Evolutionary conservation across 2,113 vertebrate genomes (phyloP), one percentile per base, ranked within the genome.

Genomic region (Castor canadensis): DNA sequence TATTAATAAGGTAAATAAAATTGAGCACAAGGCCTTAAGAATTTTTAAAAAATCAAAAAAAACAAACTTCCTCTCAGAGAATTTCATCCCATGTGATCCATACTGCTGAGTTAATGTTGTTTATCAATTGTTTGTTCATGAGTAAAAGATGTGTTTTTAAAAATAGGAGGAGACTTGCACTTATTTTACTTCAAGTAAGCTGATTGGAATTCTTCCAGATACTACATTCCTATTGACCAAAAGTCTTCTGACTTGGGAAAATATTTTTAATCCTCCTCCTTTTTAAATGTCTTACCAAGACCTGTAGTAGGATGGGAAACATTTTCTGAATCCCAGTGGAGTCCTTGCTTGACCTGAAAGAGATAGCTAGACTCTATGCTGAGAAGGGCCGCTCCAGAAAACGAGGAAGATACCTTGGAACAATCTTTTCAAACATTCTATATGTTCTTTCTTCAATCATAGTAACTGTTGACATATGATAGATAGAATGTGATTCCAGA

Each of bases 211-310:
- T 79, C 62, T 62, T 96, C 96, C 96, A 95, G 80, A 94, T 77
- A 88, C 92, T 52, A 95, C 72, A 88, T 90, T 96, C 17, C 26
- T 96, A 85, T 81, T 92, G 84, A 97, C 81, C 92, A 95, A 64
- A 95, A 94, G 87, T 89, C 84, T 92, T 89, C 75, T 86, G 90
- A 85, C 96, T 96, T 97, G 94, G 96, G 85, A 97, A 98, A 96
- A 95, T 95, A 97, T 86, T 97, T 97, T 82, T 69, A 77, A 82
- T 87, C 66, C 38, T 66, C 71, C 69, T 35, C 7, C 28, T 22
- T 71, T 49, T 19, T 32, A 45, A 91, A 92, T 80, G 95, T 95
- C 81, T 90, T 88, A 71, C 66, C 69, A 95, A 96, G 85, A 96
- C 96, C 97, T 96, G 85, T 58, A 1, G 58, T 81, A 64, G 81